Percentiles rank a stretch among this genome's conserved stretches.
These are phyloP conservation scores for Periophthalmodon schlosseri DNA, from an alignment of 2,113 vertebrate species.

Conservation along the genomic window DNA sequence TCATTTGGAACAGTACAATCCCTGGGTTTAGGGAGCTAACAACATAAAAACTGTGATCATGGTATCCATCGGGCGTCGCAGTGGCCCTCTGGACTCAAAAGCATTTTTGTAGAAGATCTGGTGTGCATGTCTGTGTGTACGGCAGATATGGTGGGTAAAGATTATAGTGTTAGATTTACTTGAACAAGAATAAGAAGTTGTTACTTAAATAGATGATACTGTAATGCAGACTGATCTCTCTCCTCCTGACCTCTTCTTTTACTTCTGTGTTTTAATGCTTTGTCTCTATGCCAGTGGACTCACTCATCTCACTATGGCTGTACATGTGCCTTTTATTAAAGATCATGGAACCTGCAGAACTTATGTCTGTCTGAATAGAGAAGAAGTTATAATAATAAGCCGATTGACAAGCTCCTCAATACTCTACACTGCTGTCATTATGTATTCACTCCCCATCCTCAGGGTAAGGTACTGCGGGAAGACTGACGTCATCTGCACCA, in stretches of 20 bases:
- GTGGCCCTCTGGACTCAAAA: slow-evolving; percentile 7
- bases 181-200: slow-evolving; percentile 62
- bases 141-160: slow-evolving; percentile 10
- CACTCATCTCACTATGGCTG: slow-evolving; percentile 79
- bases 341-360: slow-evolving; percentile 69
- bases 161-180: slow-evolving; percentile 70
- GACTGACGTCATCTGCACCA: background rate
- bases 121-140: slow-evolving; percentile 8
- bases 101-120: slow-evolving; percentile 17
- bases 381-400: slow-evolving; percentile 24
- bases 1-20: slow-evolving; percentile 25
- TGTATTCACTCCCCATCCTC: background rate
- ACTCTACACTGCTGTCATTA: background rate
- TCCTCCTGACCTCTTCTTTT: slow-evolving; percentile 74
- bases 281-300: slow-evolving; percentile 74
- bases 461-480: background rate
- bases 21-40: background rate
- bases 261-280: slow-evolving; percentile 76
- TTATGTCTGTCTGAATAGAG: slow-evolving; percentile 7
- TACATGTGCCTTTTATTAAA: slow-evolving; percentile 82
- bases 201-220: slow-evolving; percentile 71
- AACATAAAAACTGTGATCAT: slow-evolving; percentile 10
- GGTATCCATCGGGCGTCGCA: slow-evolving; percentile 18
- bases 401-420: background rate
- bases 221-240: slow-evolving; percentile 70